Conservation (phyloP, 1,140 invertebrate genomes). For the Halesus radiatus region DNA sequence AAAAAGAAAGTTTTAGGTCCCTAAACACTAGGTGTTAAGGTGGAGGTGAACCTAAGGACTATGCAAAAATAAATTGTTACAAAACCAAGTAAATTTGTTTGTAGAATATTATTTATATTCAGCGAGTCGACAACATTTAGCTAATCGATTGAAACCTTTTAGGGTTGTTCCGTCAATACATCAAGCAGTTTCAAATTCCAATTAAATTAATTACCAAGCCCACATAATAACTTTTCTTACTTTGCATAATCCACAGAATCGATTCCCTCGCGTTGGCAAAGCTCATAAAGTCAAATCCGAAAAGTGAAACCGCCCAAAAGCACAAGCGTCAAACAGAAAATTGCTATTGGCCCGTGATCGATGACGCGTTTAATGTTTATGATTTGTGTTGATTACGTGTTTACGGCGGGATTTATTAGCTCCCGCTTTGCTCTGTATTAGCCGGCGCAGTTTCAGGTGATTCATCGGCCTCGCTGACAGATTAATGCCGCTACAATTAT, state of each 20-base stretch:
- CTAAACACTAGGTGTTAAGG: too few species aligned
- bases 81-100: too few species aligned
- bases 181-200: too few species aligned
- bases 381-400: constrained; percentile 56
- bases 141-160: too few species aligned
- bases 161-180: too few species aligned
- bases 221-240: neutral
- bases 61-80: too few species aligned
- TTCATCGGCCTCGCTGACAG: constrained; percentile 50
- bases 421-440: neutral
- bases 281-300: constrained; percentile 20
- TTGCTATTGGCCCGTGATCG: constrained; percentile 45
- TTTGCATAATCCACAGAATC: constrained; percentile 7
- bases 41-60: too few species aligned
- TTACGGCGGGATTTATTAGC: constrained; percentile 46
- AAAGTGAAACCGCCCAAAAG: constrained; percentile 36
- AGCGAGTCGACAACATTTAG: too few species aligned
- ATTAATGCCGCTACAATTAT: constrained; percentile 57
- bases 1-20: too few species aligned
- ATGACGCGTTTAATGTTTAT: constrained; percentile 49
- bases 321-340: constrained; percentile 30
- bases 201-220: too few species aligned
- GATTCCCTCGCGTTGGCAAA: constrained; percentile 26
- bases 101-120: too few species aligned
- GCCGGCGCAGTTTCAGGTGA: constrained; percentile 40